phyloP scores from a whole-genome alignment of 2,113 vertebrate species.

The Channa maculata region DNA sequence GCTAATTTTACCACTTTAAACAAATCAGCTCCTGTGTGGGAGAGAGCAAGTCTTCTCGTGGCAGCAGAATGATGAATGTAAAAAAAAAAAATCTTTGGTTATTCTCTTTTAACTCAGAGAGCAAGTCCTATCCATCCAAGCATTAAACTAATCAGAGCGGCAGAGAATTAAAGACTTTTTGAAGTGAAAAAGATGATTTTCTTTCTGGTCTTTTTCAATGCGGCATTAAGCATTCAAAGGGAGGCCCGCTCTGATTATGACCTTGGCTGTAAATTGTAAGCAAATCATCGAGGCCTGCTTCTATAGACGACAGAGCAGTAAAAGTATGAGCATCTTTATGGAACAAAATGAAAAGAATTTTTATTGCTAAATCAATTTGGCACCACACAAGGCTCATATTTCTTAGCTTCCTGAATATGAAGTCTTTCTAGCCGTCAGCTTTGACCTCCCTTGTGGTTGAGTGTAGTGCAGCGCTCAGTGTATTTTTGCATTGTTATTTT shows the following conservation, averaged over 20 bases:
- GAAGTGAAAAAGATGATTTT: slow-evolving; percentile 63
- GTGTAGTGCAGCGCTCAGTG: slow-evolving; percentile 42
- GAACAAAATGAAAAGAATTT: slow-evolving; percentile 76
- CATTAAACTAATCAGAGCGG: slow-evolving; percentile 67
- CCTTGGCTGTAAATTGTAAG: slow-evolving; percentile 75
- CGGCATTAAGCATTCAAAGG: slow-evolving; percentile 53
- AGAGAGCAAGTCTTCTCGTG: slow-evolving; percentile 20
- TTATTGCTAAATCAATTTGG: slow-evolving; percentile 79
- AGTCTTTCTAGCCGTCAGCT: slow-evolving; percentile 69
- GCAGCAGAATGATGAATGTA: slow-evolving; percentile 46
- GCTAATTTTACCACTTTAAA: slow-evolving; percentile 27
- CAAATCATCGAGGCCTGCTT: slow-evolving; percentile 63
- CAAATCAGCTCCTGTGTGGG: slow-evolving; percentile 27
- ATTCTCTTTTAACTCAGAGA: slow-evolving; percentile 60
- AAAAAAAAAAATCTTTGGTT: slow-evolving; percentile 21
- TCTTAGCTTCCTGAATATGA: slow-evolving; percentile 68
- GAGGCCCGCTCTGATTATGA: slow-evolving; percentile 71
- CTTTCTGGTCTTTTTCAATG: slow-evolving; percentile 49
- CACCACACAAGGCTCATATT: slow-evolving; percentile 70
- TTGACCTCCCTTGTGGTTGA: slow-evolving; percentile 74
- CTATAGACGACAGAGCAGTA: slow-evolving; percentile 66
- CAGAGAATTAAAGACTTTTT: slow-evolving; percentile 57
- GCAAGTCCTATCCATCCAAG: slow-evolving; percentile 45
- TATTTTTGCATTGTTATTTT: slow-evolving; percentile 71
- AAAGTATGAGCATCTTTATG: slow-evolving; percentile 75